Evolutionary conservation across 2,113 vertebrate species (phyloP).

Genomic region (Syngnathoides biaculeatus): DNA sequence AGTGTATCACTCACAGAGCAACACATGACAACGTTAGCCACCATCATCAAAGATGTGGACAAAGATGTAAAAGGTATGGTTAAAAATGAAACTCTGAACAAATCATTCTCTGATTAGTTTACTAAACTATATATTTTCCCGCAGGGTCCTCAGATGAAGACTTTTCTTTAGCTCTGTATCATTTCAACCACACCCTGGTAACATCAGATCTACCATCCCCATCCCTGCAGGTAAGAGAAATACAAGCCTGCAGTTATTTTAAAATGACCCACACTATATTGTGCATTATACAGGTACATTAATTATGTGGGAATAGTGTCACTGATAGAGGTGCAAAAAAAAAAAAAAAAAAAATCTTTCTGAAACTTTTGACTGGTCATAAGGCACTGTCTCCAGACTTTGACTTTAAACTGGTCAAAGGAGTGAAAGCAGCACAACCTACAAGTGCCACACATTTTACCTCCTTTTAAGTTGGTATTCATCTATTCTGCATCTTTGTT

Average conservation of each 20-base stretch:
- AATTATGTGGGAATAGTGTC: too few relatives aligned
- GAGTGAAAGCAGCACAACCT: too few relatives aligned
- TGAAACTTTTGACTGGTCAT: too few relatives aligned
- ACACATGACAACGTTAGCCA: constrained; percentile 93
- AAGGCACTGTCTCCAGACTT: too few relatives aligned
- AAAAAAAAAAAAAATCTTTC: too few relatives aligned
- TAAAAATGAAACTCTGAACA: not conserved
- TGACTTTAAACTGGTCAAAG: too few relatives aligned
- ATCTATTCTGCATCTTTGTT: too few relatives aligned
- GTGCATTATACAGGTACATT: not conserved
- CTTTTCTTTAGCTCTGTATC: constrained; percentile 92
- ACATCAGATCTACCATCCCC: constrained; percentile 96
- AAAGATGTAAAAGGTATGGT: constrained; percentile 90
- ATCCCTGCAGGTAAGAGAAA: constrained; percentile 81
- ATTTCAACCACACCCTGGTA: constrained; percentile 96
- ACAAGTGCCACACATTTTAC: too few relatives aligned
- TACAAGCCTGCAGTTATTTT: not conserved
- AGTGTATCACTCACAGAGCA: constrained; percentile 94
- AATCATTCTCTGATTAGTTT: not conserved
- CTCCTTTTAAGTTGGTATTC: too few relatives aligned
- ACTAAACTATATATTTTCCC: not conserved
- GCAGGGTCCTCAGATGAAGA: constrained; percentile 92
- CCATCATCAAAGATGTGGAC: constrained; percentile 98
- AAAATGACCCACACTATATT: not conserved
- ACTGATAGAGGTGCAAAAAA: too few relatives aligned